Conservation (phyloP, 2,113 vertebrate genomes). For the Uria lomvia region DNA sequence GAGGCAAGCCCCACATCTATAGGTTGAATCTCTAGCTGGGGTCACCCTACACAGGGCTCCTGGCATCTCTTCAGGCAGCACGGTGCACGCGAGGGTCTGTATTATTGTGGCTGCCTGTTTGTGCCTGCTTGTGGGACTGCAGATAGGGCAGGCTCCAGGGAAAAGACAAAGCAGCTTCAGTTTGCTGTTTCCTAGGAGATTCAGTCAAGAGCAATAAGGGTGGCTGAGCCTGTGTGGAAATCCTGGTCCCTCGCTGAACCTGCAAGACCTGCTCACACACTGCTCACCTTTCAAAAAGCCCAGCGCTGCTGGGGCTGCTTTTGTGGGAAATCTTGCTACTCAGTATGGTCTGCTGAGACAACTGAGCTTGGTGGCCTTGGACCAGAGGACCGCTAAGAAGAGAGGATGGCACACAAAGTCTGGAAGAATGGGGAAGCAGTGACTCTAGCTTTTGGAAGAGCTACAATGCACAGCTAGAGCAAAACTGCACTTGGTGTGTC, state of each 20-base stretch:
- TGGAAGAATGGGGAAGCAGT: neutral
- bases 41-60: neutral
- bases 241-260: neutral
- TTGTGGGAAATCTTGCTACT: neutral
- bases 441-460: neutral
- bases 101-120: neutral
- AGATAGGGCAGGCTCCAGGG: neutral
- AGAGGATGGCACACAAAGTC: neutral
- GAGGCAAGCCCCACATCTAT: neutral
- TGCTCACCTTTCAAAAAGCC: neutral
- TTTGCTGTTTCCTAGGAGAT: conserved; percentile 56
- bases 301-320: neutral
- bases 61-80: neutral
- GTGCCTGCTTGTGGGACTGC: neutral
- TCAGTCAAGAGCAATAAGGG: neutral
- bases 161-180: neutral
- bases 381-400: neutral
- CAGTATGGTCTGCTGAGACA: neutral
- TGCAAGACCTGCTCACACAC: neutral
- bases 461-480: neutral
- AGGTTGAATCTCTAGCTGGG: neutral
- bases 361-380: neutral
- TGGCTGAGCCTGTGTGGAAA: neutral
- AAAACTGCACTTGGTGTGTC: neutral
- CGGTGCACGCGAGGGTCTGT: fast-evolving